Evolutionary conservation across 2,888 invertebrate species (phyloP), one percentile per base, ranked within the genome.

Genomic region (Phaedon cochleariae): DNA sequence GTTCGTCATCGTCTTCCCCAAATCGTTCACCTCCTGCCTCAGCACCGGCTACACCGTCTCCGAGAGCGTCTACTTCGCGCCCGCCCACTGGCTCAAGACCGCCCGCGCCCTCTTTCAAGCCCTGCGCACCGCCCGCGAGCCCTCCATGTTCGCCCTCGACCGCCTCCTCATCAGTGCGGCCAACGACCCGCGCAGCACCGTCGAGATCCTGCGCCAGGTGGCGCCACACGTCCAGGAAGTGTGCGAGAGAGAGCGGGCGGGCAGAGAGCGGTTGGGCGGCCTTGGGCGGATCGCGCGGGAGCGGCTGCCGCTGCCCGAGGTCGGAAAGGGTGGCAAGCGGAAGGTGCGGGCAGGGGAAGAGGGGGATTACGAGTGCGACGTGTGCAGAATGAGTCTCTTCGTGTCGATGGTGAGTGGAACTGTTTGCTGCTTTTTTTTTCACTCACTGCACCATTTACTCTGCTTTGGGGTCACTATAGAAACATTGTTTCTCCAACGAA

Each of bases 21-120:
- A n/a, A n/a, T n/a, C n/a, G n/a, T n/a, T n/a, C n/a, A n/a, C n/a
- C n/a, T n/a, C n/a, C n/a, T 70, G 15, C 15, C 41, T 41, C 15
- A 41, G 41, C 15, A 94, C 95, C 0, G 97, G 97, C 0, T 96
- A 93, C 79, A 90, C 92, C 0, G 90, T 96, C 0, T 94, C 96
- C 0, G 97, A 98, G 80, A 96, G 96, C 77, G 95, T 96, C 0
- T 97, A 96, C 81, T 97, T 95, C 77, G 96, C 96, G 0, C 90
- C 92, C 6, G 85, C 89, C 1, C 87, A 89, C 0, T 97, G 96
- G 95, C 84, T 97, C 0, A 85, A 89, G 55, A 85, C 87, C 2
- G 91, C 94, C 0, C 87, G 90, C 72, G 85, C 88, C 75, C 90
- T 92, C 20, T 94, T 95, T 77, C 87, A 90, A 83, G 92, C 93